These are phyloP conservation scores for Cyaniris semiargus DNA, from an alignment of 2,888 invertebrate species.

Conservation along the genomic window DNA sequence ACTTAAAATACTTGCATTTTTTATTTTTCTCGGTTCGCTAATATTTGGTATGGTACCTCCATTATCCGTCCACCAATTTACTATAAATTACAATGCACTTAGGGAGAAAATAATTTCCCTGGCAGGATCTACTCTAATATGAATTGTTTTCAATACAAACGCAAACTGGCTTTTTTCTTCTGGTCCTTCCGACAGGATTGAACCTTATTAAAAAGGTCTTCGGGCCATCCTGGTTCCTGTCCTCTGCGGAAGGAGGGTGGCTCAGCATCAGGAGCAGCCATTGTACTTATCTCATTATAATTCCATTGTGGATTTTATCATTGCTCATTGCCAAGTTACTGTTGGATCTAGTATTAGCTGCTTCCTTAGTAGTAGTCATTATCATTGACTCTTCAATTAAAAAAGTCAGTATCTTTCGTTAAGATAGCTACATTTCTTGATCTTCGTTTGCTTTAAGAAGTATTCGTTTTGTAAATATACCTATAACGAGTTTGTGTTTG, in stretches of 20 bases:
- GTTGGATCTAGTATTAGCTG: neutral
- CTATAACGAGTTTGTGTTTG: too few relatives aligned
- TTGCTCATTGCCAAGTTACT: conserved; percentile 11
- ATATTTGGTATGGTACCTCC: too few relatives aligned
- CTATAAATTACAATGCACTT: neutral
- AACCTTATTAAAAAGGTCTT: conserved; percentile 30
- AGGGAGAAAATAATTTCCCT: neutral
- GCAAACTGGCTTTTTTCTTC: conserved; percentile 10
- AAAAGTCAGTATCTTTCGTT: neutral
- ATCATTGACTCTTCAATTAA: neutral
- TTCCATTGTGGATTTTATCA: conserved; percentile 23
- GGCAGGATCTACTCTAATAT: neutral
- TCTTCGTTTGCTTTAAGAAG: neutral
- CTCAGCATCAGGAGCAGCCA: conserved; percentile 22
- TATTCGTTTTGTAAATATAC: neutral
- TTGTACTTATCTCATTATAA: conserved; percentile 29
- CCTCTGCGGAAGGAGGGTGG: conserved; percentile 30
- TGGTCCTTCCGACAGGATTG: conserved; percentile 15
- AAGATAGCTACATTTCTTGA: neutral
- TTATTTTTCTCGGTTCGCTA: too few relatives aligned
- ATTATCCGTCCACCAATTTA: too few relatives aligned
- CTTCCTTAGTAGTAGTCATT: neutral
- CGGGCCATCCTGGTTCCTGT: conserved; percentile 27
- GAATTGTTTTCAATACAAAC: conserved; percentile 4
- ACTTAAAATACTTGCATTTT: too few relatives aligned